Percentiles rank a stretch among this genome's conserved stretches.
These are phyloP conservation scores for Echinarachnius parma DNA, from an alignment of 53 echinoderm and acorn worm species.

Conservation along the genomic window DNA sequence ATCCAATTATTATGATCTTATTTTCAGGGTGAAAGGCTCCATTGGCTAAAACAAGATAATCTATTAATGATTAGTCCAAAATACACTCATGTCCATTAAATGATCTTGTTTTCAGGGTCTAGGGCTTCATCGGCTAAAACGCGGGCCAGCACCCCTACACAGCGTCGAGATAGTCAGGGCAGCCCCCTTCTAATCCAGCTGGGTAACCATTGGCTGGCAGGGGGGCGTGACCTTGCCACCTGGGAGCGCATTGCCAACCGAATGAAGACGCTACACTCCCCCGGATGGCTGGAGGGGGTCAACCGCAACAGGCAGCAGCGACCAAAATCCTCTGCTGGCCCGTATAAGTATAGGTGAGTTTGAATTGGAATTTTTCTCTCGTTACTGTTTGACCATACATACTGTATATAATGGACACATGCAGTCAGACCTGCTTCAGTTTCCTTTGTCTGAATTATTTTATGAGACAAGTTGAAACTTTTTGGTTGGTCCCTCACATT, in stretches of 20 bases:
- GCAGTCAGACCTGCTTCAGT: too few species aligned
- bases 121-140: constrained; percentile 34
- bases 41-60: too few species aligned
- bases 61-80: not conserved
- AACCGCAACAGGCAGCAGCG: constrained; percentile 23
- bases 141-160: constrained; percentile 20
- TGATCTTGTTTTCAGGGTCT: too few species aligned
- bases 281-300: constrained; percentile 87
- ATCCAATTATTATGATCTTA: too few species aligned
- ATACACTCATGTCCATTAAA: not conserved
- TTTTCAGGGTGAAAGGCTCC: too few species aligned
- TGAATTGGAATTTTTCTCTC: too few species aligned
- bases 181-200: constrained; percentile 68
- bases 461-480: too few species aligned
- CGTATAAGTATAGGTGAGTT: constrained; percentile 50
- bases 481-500: too few species aligned
- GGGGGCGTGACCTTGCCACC: constrained; percentile 72
- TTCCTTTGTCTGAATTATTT: too few species aligned
- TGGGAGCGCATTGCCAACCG: constrained; percentile 53
- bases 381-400: too few species aligned
- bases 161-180: constrained; percentile 47
- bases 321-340: constrained; percentile 85
- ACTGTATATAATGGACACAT: too few species aligned
- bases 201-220: constrained; percentile 86
- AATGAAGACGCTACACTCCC: constrained; percentile 75